phyloP scores from a whole-genome alignment of 1,140 invertebrate species.

The Brachionus asplanchnoidis region DNA sequence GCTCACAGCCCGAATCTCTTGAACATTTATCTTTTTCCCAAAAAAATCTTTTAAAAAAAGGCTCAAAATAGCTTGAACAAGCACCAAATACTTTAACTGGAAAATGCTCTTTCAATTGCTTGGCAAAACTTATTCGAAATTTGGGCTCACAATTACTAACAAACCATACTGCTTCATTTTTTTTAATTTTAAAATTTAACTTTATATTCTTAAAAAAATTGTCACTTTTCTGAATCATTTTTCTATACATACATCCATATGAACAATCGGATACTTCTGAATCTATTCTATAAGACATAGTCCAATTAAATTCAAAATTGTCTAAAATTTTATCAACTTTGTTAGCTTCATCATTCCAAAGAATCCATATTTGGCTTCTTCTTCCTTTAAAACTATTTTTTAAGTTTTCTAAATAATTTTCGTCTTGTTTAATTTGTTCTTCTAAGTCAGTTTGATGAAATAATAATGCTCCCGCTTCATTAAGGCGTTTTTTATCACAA shows the following conservation, averaged over 20 bases:
- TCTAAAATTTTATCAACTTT: not conserved
- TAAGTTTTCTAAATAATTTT: not conserved
- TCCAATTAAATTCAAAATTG: conserved; percentile 21
- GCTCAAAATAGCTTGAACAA: not conserved
- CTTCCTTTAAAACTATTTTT: not conserved
- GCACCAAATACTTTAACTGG: not conserved
- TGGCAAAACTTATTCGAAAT: not conserved
- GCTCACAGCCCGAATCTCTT: conserved; percentile 12
- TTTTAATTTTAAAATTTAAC: not conserved
- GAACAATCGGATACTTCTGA: conserved; percentile 27
- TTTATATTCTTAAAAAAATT: not conserved
- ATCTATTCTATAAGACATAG: conserved; percentile 1
- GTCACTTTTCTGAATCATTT: not conserved
- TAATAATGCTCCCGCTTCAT: not conserved
- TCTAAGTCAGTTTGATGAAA: not conserved
- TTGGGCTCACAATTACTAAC: not conserved
- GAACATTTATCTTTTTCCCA: not conserved
- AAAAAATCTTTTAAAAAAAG: not conserved
- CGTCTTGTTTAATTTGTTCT: not conserved
- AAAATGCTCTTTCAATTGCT: not conserved
- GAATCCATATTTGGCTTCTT: conserved; percentile 19
- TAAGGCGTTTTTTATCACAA: not conserved
- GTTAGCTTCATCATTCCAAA: conserved; percentile 38
- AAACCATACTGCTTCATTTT: conserved; percentile 21
- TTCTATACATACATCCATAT: conserved; percentile 3